Evolutionary conservation across 1,140 invertebrate genomes (phyloP), one percentile per base, ranked within the genome.

Genomic region (Leptinotarsa lineolata): DNA sequence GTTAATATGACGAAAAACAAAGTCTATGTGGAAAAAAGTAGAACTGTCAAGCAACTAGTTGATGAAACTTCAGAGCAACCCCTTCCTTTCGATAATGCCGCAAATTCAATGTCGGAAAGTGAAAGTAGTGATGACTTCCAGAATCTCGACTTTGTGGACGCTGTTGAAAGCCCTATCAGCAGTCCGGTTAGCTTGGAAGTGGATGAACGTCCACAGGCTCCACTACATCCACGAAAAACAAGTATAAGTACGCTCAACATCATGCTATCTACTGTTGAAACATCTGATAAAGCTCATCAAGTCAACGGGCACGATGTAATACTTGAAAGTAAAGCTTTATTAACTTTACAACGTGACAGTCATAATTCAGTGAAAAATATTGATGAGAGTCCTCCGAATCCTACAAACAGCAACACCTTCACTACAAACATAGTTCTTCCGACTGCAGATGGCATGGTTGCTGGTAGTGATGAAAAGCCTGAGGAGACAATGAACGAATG

Each of bases 21-120:
- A 74, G 69, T 79, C 48, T 80, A 82, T 22, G 78, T 84, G 18
- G 82, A 83, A 71, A 84, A 84, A 74, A 84, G 82, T 76, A 82
- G 80, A 64, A 83, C 83, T 4, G 82, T 84, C 0, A 83, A 83
- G n/a, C 79, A 83, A 70, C 78, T 84, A n/a, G 64, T 79, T 15
- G 81, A 82, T 46, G 65, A 73, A 20, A 16, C 44, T 16, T 24
- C 12, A n/a, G 81, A 83, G 39, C 60, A 73, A 22, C 44, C 44
- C n/a, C 24, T 8, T 67, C 13, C 16, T 18, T 67, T 44, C 13
- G 61, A 66, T 22, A 65, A 68, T 22, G 48, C n/a, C 4, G 12
- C 13, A n/a, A 16, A 16, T 54, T 72, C 74, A 11, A 74, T 74
- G 68, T 74, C 72, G 64, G 73, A 74, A 18, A 77, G 72, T 21